Conservation (phyloP, 2,797 vertebrate species). For the Gephyroberyx darwinii region DNA sequence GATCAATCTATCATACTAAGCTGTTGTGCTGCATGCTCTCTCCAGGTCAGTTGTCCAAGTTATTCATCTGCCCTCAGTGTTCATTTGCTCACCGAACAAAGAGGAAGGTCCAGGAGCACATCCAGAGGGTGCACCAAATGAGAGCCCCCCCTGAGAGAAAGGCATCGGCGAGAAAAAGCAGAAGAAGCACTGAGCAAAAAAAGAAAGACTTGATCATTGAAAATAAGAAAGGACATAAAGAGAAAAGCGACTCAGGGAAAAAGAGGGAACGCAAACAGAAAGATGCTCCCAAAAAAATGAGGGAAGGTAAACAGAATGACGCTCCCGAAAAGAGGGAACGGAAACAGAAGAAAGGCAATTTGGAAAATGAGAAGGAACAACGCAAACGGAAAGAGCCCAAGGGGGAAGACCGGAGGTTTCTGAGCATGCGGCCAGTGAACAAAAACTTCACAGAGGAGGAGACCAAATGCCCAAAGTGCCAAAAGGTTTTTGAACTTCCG, state of each 20-base stretch:
- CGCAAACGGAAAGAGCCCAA: slow-evolving; percentile 19
- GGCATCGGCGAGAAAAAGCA: slow-evolving; percentile 3
- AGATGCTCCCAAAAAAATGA: slow-evolving; percentile 17
- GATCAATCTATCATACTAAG: neutral
- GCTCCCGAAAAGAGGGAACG: slow-evolving; percentile 5
- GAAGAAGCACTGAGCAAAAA: slow-evolving; percentile 15
- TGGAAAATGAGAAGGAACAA: slow-evolving; percentile 43
- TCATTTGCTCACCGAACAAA: slow-evolving; percentile 51
- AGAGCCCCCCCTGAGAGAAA: neutral
- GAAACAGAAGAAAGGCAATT: slow-evolving; percentile 49
- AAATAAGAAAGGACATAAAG: slow-evolving; percentile 21
- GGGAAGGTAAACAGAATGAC: slow-evolving; percentile 24
- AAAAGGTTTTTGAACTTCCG: slow-evolving; percentile 69
- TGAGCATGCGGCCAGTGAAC: slow-evolving; percentile 47
- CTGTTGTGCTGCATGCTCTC: slow-evolving; percentile 14
- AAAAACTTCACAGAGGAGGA: slow-evolving; percentile 63
- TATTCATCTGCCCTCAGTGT: slow-evolving; percentile 64
- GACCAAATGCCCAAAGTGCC: slow-evolving; percentile 57
- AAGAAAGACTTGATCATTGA: neutral
- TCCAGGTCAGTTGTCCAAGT: slow-evolving; percentile 53
- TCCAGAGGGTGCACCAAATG: slow-evolving; percentile 39
- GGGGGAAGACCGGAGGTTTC: slow-evolving; percentile 66
- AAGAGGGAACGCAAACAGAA: slow-evolving; percentile 30
- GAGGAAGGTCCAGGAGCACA: slow-evolving; percentile 64
- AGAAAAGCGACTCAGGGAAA: neutral